Base-by-base conservation (phyloP, 2,888 invertebrate genomes). In the Autographa pulchrina region DNA sequence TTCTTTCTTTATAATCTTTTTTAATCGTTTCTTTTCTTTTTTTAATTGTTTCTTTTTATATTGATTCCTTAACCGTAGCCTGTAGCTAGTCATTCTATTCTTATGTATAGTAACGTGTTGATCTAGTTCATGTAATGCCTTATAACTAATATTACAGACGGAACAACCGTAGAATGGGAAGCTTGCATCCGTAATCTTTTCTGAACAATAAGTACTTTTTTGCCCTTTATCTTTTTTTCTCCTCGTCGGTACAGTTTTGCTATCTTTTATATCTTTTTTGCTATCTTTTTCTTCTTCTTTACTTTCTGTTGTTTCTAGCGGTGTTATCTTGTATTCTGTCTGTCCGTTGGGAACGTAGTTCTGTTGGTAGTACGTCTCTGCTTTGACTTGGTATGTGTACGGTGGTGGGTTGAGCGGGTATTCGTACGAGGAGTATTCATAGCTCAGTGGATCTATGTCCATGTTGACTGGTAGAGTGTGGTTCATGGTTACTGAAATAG, bases 141-240 rank as follows among this genome's bases (percentile, higher is more conserved):
- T 78, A 65, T 88, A 95, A 13, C 92, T 91, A 2, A 94, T 86
- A 65, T 95, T 92, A 54, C 95, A 96, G 0, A 95, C 88, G 0
- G 95, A 85, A 73, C 95, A 96, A 0, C 94, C 94, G 32, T 94
- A 96, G 68, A 94, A 96, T 0, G 92, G 90, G 54, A 92, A 95
- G 0, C 91, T 85, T 18, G 91, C 88, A 54, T 94, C 94, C 0
- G 81, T 86, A 6, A 95, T 93, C 71, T 95, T 95, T 25, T 92
- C 91, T 0, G 94, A 94, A 86, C 92, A 92, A 52, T 91, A 94
- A 74, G 78, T 68, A 81, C 78, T 74, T 13, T 81, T 92, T 35
- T 90, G 92, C 1, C 87, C 86, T 59, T 90, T 91, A 68, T 81
- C 88, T 43, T 79, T 79, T 60, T 72, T 74, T 38, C 82, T 80